Base-by-base conservation (phyloP, 2,797 vertebrate species). In the Gallinago nigripennis region DNA sequence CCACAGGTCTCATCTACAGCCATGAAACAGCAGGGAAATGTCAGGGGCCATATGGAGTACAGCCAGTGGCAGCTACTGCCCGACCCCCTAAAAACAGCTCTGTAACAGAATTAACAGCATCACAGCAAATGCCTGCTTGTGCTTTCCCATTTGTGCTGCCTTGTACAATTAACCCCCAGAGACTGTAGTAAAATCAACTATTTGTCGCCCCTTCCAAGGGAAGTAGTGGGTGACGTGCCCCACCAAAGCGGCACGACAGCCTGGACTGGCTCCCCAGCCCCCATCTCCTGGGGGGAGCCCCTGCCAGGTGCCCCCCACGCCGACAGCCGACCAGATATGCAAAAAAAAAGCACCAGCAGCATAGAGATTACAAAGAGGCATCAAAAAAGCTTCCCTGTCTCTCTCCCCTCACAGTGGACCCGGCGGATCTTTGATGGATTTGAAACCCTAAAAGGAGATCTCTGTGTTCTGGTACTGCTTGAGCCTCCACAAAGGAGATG, bases 371-470 rank as follows among this genome's bases (percentile, higher is more conserved):
- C 63, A 90, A 68, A 85, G 43, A 79, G 21, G 33, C 9, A 41
- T 77, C 46, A 92, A 82, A 95, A 96, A 95, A 82, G 25, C 84
- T 81, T 83, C 54, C 60, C 39, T 46, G 71, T 43, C 84, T 80
- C 65, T 73, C 58, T 84, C 57, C 41, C 43, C 0, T 0, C 81
- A 94, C n/a, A 83, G 27, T 68, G 73, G 86, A 83, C 46, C 18
- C 5, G 1, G 82, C n/a, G 3, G 31, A 86, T 37, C 88, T 86
- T 73, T 96, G 92, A 89, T 93, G 80, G 45, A 63, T 88, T 82
- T 69, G 91, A 92, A 65, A 81, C 72, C 95, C 48, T 91, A 56
- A 86, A 92, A 90, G 57, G 31, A 81, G 86, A 78, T 88, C 48
- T 88, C 41, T 84, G 69, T 84, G 68, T 77, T 96, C 45, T 73